phyloP scores from a whole-genome alignment of 2,888 invertebrate genomes.

The Julus scandinavius region DNA sequence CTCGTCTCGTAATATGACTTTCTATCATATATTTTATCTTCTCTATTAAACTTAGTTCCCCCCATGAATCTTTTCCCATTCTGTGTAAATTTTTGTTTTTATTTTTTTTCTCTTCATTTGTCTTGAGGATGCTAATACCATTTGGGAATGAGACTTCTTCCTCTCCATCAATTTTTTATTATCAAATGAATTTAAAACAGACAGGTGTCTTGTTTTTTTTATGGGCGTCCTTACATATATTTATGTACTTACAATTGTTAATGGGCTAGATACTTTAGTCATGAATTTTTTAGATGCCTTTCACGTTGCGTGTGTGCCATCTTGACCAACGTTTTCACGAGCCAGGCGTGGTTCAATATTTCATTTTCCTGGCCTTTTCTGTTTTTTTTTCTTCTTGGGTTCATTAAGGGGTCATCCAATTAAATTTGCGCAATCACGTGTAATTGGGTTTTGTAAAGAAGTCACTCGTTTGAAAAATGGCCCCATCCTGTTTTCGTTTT shows the following conservation, averaged over 20 bases:
- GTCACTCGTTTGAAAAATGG: conserved; percentile 34
- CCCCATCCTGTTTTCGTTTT: conserved; percentile 29
- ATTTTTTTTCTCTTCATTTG: neutral
- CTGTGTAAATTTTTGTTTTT: neutral
- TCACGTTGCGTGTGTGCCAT: conserved; percentile 20
- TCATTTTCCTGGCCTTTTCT: neutral
- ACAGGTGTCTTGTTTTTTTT: conserved; percentile 31
- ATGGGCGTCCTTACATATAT: conserved; percentile 35
- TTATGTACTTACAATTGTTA: conserved; percentile 35
- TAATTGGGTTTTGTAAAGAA: conserved; percentile 15
- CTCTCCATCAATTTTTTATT: conserved; percentile 35
- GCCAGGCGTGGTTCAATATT: conserved; percentile 37
- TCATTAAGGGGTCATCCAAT: conserved; percentile 39
- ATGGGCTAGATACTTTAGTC: neutral
- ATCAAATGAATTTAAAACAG: conserved; percentile 21
- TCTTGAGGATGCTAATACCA: neutral
- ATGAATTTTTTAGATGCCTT: conserved; percentile 20
- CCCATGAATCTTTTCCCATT: neutral
- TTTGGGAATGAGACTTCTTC: neutral
- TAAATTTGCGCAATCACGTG: conserved; percentile 39
- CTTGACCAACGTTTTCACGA: conserved; percentile 12
- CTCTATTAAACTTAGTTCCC: neutral
- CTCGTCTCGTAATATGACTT: neutral
- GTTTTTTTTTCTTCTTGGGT: neutral
- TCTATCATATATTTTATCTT: neutral